phyloP scores from a whole-genome alignment of 2,797 vertebrate genomes.

The Hydrophis major region DNA sequence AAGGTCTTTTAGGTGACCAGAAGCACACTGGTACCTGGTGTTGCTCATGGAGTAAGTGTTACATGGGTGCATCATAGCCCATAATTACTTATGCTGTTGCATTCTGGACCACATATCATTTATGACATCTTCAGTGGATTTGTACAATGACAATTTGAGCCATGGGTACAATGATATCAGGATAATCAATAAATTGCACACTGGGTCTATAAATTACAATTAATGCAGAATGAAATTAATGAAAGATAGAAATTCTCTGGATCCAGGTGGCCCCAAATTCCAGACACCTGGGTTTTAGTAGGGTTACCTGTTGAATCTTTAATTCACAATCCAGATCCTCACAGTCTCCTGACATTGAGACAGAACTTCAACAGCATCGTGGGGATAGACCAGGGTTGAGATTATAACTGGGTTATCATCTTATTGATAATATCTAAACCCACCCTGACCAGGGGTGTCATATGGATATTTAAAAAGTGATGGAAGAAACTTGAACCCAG shows the following conservation, averaged over 20 bases:
- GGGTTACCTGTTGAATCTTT: background rate
- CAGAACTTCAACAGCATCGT: background rate
- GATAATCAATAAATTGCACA: background rate
- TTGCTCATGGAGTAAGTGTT: background rate
- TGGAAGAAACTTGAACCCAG: background rate
- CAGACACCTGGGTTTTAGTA: background rate
- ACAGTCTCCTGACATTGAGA: background rate
- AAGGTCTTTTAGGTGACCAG: background rate
- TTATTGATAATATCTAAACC: background rate
- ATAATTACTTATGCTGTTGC: background rate
- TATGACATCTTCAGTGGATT: background rate
- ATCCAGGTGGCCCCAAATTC: background rate
- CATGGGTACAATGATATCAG: background rate
- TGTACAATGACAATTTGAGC: background rate
- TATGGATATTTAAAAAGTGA: background rate
- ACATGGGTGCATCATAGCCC: background rate
- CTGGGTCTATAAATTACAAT: background rate
- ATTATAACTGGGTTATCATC: background rate
- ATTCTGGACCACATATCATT: background rate
- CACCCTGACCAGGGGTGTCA: background rate
- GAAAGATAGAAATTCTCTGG: background rate
- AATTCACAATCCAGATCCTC: background rate
- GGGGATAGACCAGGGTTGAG: background rate
- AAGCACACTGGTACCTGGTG: background rate
- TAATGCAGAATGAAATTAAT: background rate